Percentiles rank a stretch among this genome's conserved stretches.
These are phyloP conservation scores for Dicroscelio sp. DNA, from an alignment of 2,888 invertebrate species.

Conservation along the genomic window DNA sequence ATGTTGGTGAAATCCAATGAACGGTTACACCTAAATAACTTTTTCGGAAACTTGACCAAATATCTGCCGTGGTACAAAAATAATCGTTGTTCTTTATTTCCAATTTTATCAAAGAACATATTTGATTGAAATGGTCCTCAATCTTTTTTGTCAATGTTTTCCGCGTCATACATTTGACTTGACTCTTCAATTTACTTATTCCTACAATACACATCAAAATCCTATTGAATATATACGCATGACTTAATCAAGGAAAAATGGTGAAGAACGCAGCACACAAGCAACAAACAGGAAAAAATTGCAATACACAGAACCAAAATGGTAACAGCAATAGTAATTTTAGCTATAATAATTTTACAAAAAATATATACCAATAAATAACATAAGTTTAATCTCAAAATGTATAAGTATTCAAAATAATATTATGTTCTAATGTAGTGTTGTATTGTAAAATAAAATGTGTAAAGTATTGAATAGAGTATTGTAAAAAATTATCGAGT, in stretches of 20 bases:
- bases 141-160: slow-evolving; percentile 24
- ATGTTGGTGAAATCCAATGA: slow-evolving; percentile 21
- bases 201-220: no score
- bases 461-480: no score
- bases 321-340: no score
- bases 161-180: not conserved
- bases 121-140: not conserved
- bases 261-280: not conserved
- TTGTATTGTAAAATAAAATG: no score
- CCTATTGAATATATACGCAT: no score
- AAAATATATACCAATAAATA: no score
- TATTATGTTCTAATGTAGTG: no score
- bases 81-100: not conserved
- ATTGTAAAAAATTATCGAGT: not conserved
- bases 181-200: slow-evolving; percentile 13
- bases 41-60: slow-evolving; percentile 24
- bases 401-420: no score
- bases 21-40: slow-evolving; percentile 56
- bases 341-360: no score
- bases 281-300: no score
- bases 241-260: not conserved
- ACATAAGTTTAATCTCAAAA: no score
- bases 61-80: slow-evolving; percentile 48
- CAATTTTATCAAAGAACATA: not conserved
- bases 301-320: no score